A percentile compares a stretch with the other conserved stretches of the same genome.
phyloP scores from a whole-genome alignment of 2,797 vertebrate species.

The Clarias pachynema region DNA sequence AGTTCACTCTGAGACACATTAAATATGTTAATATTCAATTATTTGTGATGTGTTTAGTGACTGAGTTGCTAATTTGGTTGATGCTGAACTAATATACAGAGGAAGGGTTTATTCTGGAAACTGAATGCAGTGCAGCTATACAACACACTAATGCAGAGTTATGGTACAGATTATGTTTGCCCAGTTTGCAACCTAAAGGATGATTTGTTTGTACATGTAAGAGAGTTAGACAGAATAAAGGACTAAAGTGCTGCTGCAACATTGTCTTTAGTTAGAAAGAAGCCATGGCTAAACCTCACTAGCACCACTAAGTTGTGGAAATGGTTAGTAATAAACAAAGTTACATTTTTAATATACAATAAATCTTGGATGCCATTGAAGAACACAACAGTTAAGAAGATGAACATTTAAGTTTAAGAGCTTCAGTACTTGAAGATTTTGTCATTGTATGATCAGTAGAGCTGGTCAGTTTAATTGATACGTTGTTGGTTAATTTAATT shows the following conservation, averaged over 20 bases:
- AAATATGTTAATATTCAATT: not conserved
- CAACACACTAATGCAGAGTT: not conserved
- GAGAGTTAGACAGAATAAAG: not conserved
- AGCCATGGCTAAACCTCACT: not conserved
- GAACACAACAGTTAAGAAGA: not conserved
- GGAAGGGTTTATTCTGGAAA: too few species aligned
- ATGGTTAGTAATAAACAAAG: not conserved
- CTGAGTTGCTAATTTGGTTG: not conserved
- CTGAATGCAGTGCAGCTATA: not conserved
- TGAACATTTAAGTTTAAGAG: not conserved
- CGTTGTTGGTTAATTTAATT: too few species aligned
- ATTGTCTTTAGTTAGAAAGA: not conserved
- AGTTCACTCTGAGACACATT: not conserved
- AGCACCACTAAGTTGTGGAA: not conserved
- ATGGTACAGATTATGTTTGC: not conserved
- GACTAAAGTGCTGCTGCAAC: not conserved
- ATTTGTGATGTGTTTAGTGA: not conserved
- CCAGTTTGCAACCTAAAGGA: not conserved
- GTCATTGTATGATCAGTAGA: too few species aligned
- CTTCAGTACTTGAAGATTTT: too few species aligned
- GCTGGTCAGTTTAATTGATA: too few species aligned
- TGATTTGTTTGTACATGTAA: not conserved
- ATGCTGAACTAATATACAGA: not conserved
- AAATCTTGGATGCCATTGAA: not conserved
- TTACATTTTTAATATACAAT: not conserved